Evolutionary conservation across 2,113 vertebrate genomes (phyloP).

Genomic region (Equus quagga): DNA sequence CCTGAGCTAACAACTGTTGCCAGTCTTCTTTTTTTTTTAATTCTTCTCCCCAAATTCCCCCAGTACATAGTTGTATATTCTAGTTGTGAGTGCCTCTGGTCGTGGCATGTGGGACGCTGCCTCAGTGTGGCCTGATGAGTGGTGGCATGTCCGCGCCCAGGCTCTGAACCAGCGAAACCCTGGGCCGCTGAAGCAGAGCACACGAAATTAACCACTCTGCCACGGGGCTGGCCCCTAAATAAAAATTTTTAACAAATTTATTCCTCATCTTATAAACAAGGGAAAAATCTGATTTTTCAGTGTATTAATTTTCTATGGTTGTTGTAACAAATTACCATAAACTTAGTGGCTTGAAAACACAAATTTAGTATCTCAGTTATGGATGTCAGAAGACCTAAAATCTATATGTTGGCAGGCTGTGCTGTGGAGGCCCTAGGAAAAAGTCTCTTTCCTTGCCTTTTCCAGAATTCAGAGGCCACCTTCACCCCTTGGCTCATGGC

Average conservation of each 20-base stretch:
- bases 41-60: too few relatives aligned
- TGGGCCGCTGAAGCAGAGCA: too few relatives aligned
- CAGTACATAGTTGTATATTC: too few relatives aligned
- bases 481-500: neutral
- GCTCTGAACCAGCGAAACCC: too few relatives aligned
- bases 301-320: neutral
- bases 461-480: neutral
- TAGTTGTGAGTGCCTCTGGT: too few relatives aligned
- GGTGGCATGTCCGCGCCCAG: too few relatives aligned
- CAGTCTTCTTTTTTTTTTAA: too few relatives aligned
- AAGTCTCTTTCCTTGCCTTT: neutral
- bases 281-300: neutral
- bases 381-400: neutral
- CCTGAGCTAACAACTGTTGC: too few relatives aligned
- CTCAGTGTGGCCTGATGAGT: too few relatives aligned
- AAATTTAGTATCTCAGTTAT: neutral
- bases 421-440: neutral
- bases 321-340: neutral
- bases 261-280: neutral
- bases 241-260: neutral
- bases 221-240: too few relatives aligned
- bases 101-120: too few relatives aligned
- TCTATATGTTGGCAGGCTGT: neutral
- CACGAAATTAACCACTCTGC: too few relatives aligned
- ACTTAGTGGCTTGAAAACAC: neutral